Percentiles rank a stretch among this genome's conserved stretches.
These are phyloP conservation scores for Cervus canadensis DNA, from an alignment of 2,113 vertebrate genomes.

Conservation along the genomic window DNA sequence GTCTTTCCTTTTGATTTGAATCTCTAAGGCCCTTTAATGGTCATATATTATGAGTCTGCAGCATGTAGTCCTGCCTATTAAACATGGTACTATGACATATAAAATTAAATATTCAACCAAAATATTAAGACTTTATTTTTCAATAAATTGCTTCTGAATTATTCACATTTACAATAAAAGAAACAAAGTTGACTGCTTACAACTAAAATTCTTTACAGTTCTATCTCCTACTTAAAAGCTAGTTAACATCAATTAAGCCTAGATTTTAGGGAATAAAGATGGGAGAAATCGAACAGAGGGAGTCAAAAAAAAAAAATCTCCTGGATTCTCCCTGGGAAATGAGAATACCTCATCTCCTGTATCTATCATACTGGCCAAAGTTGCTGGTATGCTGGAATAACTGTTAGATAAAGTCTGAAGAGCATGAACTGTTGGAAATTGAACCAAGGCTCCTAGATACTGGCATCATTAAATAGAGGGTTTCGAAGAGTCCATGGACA, in stretches of 20 bases:
- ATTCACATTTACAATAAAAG: background rate
- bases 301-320: background rate
- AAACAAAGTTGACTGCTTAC: background rate
- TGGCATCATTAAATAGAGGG: background rate
- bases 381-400: background rate
- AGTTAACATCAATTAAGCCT: background rate
- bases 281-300: background rate
- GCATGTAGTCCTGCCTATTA: background rate
- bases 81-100: background rate
- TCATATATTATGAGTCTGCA: background rate
- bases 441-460: background rate
- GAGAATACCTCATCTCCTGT: background rate
- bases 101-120: background rate
- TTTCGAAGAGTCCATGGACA: background rate
- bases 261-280: background rate
- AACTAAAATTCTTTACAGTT: background rate
- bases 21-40: background rate
- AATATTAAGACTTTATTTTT: constrained; percentile 34
- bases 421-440: background rate
- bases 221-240: background rate
- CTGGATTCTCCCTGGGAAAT: background rate
- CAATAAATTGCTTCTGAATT: constrained; percentile 15
- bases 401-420: background rate
- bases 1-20: background rate
- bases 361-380: background rate